Evolutionary conservation across 2,113 vertebrate species (phyloP), one percentile per base, ranked within the genome.

Genomic region (Corapipo altera): DNA sequence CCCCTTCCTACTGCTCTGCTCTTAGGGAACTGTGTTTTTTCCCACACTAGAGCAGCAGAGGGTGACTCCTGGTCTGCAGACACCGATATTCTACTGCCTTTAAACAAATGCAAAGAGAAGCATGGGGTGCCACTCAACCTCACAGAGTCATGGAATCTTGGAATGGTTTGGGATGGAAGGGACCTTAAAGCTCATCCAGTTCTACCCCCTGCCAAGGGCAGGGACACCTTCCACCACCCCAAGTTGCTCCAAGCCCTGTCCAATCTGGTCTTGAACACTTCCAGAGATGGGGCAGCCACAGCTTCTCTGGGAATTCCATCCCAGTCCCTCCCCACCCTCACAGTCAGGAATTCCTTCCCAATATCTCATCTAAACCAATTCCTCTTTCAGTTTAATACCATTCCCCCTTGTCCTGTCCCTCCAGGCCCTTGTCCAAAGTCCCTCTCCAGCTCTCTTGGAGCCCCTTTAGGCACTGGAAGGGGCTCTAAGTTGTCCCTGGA

Each of bases 281-380:
- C 49, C 69, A 71, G 35, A 21, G 69, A 41, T 32, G 70, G 51
- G 39, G 4, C 30, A 41, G 70, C 69, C 69, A 32, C 48, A 39
- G 69, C n/a, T 52, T 3, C 49, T 72, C 70, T 43, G 37, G 37
- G 28, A 26, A 35, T 12, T 18, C 37, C 23, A 35, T 37, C 24
- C 35, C 35, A 61, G 59, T 15, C 35, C 59, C 59, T 61, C 35
- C 11, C 35, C 35, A 18, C 65, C 16, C 33, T n/a, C 24, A 18
- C 24, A 70, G 49, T 3, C n/a, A 51, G 18, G 2, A 58, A 74
- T 74, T 35, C 72, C 41, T 35, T 5, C 72, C 72, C 41, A 58
- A 46, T 6, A 7, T 57, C 71, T 32, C 52, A 57, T 8, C 32
- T 10, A 26, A 0, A 5, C 8, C 71, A 10, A 5, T 6, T 6